Evolutionary conservation across 2,888 invertebrate genomes (phyloP).

Genomic region (Cloeon dipterum): DNA sequence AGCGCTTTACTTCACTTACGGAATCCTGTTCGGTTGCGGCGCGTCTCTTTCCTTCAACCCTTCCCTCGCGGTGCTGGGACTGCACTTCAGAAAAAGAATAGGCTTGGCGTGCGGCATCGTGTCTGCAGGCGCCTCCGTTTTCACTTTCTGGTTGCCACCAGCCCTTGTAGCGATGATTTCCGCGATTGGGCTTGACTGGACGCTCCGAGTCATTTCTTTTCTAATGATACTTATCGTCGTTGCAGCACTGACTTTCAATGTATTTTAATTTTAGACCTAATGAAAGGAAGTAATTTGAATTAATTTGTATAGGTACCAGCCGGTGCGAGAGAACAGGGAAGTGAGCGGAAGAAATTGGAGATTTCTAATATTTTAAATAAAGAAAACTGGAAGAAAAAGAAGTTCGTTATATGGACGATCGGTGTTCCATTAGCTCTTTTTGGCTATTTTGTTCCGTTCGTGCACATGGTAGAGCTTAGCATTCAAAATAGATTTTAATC

Average conservation of each 20-base stretch:
- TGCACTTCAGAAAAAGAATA: slow-evolving; percentile 68
- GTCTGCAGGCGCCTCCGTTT: slow-evolving; percentile 72
- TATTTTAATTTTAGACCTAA: no score
- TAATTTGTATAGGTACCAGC: background rate
- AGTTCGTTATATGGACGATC: slow-evolving; percentile 66
- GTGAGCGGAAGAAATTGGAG: no score
- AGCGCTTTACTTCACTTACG: slow-evolving; percentile 65
- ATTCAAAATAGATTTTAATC: no score
- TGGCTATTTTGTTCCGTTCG: background rate
- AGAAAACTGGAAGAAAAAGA: slow-evolving; percentile 57
- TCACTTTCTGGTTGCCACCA: slow-evolving; percentile 59
- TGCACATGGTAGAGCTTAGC: background rate
- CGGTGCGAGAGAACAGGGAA: no score
- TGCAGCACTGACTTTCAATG: no score
- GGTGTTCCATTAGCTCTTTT: slow-evolving; percentile 60
- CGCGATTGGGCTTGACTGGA: slow-evolving; percentile 32
- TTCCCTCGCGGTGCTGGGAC: slow-evolving; percentile 74
- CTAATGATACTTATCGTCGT: slow-evolving; percentile 42
- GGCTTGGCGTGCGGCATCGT: slow-evolving; percentile 80
- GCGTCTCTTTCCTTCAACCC: slow-evolving; percentile 80
- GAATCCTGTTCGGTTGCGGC: slow-evolving; percentile 30
- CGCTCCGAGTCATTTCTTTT: slow-evolving; percentile 38
- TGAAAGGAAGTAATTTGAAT: no score
- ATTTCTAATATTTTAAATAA: slow-evolving; percentile 26
- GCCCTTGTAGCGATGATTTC: slow-evolving; percentile 33